Evolutionary conservation across 2,113 vertebrate genomes (phyloP), one percentile per base, ranked within the genome.

Genomic region (Pachycephala philippinensis): DNA sequence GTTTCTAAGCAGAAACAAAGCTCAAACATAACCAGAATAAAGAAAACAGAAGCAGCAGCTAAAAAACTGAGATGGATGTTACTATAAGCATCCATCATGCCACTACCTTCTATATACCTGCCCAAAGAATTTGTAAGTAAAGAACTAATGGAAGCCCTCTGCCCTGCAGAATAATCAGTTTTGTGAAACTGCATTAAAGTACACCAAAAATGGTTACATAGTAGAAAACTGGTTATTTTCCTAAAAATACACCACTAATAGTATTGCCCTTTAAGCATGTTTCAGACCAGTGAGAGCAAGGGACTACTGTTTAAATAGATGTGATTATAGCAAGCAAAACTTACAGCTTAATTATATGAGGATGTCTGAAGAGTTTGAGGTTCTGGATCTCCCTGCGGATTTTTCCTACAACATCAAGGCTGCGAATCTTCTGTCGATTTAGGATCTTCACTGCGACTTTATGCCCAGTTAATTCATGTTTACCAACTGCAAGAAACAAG

Each of bases 331-430:
- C 42, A 96, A 95, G 89, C 85, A 95, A 86, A 96, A 98, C 99
- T 99, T 98, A 99, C 99, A 99, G 97, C 97, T 99, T 99, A 97
- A 99, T 99, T 98, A 99, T 99, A 95, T 99, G 99, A 83, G 99
- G 99, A 95, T 99, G 99, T 47, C 99, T 98, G 97, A 99, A 99
- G 89, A 99, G 99, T 95, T 99, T 99, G 93, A 99, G 99, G 97
- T 99, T 99, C 98, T 99, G 99, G 93, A 99, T 99, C 93, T 99
- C 99, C 77, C 99, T 97, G 42, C 99, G 99, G 93, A 99, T 99
- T 97, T 99, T 99, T 90, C 99, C 99, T 63, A 99, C 99, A 84
- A 99, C 99, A 64, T 99, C 99, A 84, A 99, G 98, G 97, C 99
- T 99, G 85, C 99, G 99, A 93, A 99, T 99, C 98, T 99, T 99